phyloP scores from a whole-genome alignment of 2,888 invertebrate species.

The Drosophila formosana region DNA sequence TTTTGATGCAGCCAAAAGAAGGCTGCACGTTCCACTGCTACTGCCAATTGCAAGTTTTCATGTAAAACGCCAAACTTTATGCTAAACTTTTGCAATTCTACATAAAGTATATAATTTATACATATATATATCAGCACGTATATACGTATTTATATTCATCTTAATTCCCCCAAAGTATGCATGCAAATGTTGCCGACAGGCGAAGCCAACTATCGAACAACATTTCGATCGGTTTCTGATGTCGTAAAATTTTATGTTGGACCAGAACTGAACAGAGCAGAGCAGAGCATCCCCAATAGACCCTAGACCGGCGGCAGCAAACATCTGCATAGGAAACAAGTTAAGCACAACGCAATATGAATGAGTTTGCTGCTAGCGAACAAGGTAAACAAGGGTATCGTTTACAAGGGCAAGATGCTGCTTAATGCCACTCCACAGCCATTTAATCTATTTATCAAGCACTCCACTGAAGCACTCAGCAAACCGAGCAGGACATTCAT shows the following conservation, averaged over 20 bases:
- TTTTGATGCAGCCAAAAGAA: conserved; percentile 45
- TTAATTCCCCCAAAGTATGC: conserved; percentile 66
- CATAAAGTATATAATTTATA: conserved; percentile 19
- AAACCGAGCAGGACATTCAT: conserved; percentile 40
- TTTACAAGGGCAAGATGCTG: conserved; percentile 41
- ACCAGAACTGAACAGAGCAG: background rate
- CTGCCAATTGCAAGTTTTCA: conserved; percentile 73
- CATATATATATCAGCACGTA: background rate
- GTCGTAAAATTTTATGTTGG: conserved; percentile 72
- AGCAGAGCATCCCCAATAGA: conserved; percentile 35
- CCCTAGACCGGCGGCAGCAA: conserved; percentile 19
- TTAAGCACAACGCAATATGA: conserved; percentile 49
- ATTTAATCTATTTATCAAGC: conserved; percentile 73
- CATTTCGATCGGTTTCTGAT: conserved; percentile 50
- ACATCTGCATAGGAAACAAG: conserved; percentile 53
- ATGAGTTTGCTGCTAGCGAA: conserved; percentile 29
- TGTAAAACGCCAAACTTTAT: conserved; percentile 75
- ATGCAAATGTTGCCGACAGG: conserved; percentile 69
- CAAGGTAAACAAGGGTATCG: conserved; percentile 69
- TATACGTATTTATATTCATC: conserved; percentile 38
- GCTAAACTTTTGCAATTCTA: conserved; percentile 66
- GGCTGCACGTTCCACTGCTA: conserved; percentile 42
- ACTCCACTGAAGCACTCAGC: conserved; percentile 57
- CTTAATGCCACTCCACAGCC: conserved; percentile 45
- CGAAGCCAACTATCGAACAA: conserved; percentile 60